Evolutionary conservation across 37 sponge, comb jelly and placozoan species (phyloP), one percentile per base, ranked within the genome.

Genomic region (Amphimedon queenslandica): DNA sequence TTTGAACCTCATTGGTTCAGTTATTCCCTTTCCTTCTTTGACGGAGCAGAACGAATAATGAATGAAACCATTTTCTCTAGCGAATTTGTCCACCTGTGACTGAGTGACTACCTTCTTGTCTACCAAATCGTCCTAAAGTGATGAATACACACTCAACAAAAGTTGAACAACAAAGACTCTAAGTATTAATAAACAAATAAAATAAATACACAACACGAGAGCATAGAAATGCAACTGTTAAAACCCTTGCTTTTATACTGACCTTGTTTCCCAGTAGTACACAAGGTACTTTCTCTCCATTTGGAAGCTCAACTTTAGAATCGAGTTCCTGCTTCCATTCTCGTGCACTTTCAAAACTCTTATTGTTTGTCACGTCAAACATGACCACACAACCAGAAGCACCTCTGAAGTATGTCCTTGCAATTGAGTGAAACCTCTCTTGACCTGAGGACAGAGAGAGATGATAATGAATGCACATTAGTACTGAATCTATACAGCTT

Each of bases 221-320:
- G 27, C 70, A 39, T 69, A 42, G 28, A 69, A 37, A 35, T 3
- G 29, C 29, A 21, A 39, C 13, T 5, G 39, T 28, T 30, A 6
- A 29, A 5, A 4, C 33, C n/a, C n/a, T n/a, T n/a, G n/a, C n/a
- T n/a, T 3, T 40, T 6, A 21, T 38, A 42, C 70, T 24, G 20
- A 89, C 90, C 70, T 90, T 90, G 69, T 90, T 90, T 30, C 75
- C 78, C 27, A 90, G 69, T 43, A 90, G 78, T 20, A 90, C 57
- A 39, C 81, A 76, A 27, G 90, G 90, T 21, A 90, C 71, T 0
- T 66, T 64, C 29, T 75, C 66, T 0, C 90, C 90, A 77, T 75
- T 78, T 13, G 84, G 85, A 3, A 84, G 77, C 34, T 70, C 55
- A 11, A 84, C 85, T 29, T 80, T 74, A 16, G 70, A 53, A 31